Evolutionary conservation across 2,113 vertebrate genomes (phyloP).

Genomic region (human): GRCh38 chr7:118668501-118669000

Average conservation of each 20-base stretch:
- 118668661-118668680: background rate
- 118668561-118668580: background rate
- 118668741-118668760: background rate
- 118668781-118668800: background rate
- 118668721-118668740: background rate
- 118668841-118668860: background rate
- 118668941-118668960: background rate
- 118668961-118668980: background rate
- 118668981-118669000: background rate
- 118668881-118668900: background rate
- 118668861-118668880: background rate
- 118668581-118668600: background rate
- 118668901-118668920: background rate
- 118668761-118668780: background rate
- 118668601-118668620: background rate
- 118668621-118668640: background rate
- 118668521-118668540: background rate
- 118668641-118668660: background rate
- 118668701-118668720: background rate
- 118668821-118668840: background rate
- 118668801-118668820: background rate
- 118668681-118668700: background rate
- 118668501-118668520: background rate
- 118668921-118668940: background rate
- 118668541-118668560: background rate